These are phyloP conservation scores for Pyrrhosoma nymphula DNA, from an alignment of 2,888 invertebrate species.

Conservation along the genomic window DNA sequence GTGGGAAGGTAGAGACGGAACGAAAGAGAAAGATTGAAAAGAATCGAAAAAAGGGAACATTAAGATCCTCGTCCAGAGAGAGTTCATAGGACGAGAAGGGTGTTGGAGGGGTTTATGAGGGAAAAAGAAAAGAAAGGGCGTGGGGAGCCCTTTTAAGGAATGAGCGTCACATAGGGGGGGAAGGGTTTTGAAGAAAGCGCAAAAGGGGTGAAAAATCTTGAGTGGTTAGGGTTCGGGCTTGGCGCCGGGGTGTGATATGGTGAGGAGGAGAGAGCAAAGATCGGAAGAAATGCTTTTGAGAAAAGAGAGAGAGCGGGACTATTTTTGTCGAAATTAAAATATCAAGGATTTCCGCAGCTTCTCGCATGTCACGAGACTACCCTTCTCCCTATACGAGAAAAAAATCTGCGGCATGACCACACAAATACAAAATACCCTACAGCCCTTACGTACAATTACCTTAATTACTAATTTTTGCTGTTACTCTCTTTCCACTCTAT, in stretches of 20 bases:
- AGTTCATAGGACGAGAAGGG: slow-evolving; percentile 20
- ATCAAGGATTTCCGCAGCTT: background rate
- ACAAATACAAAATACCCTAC: no score
- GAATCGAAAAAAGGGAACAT: slow-evolving; percentile 15
- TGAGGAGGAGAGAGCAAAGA: background rate
- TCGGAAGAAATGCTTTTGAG: background rate
- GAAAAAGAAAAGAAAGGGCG: background rate
- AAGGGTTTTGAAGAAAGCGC: background rate
- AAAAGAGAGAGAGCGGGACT: background rate
- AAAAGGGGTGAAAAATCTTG: background rate
- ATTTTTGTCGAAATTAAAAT: background rate
- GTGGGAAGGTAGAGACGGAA: background rate
- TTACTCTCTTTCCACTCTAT: no score
- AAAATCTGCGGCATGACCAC: no score
- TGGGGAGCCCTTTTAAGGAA: background rate
- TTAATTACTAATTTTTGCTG: no score
- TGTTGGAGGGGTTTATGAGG: background rate
- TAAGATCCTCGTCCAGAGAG: slow-evolving; percentile 12
- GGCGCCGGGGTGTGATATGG: background rate
- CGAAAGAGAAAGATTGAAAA: slow-evolving; percentile 10
- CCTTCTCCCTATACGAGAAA: no score
- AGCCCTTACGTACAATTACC: no score
- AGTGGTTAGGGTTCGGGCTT: background rate
- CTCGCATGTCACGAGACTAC: no score
- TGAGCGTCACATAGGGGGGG: no score